These are phyloP conservation scores for Spheniscus mendiculus DNA, from an alignment of 2,113 vertebrate species.

Conservation along the genomic window DNA sequence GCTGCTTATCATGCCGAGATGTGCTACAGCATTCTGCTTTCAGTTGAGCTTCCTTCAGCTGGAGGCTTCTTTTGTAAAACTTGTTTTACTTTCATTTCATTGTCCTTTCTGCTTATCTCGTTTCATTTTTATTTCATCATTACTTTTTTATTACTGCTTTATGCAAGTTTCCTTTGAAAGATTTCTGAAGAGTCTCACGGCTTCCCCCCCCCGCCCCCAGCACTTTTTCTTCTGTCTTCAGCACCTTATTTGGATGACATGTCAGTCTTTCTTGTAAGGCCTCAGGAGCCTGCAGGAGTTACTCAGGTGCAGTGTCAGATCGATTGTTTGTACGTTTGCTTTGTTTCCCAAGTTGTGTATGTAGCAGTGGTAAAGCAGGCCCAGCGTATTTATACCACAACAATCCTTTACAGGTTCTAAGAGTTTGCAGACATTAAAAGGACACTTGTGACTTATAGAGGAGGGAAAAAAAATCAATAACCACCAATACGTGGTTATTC, in stretches of 20 bases:
- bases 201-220: background rate
- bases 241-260: background rate
- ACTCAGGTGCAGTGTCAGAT: fast-evolving
- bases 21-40: background rate
- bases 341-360: background rate
- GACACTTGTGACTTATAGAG: background rate
- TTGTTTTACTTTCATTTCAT: slow-evolving; percentile 4
- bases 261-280: background rate
- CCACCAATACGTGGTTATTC: background rate
- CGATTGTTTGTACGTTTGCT: background rate
- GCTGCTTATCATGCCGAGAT: background rate
- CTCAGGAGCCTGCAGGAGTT: background rate
- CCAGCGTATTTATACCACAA: background rate
- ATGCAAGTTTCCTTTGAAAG: background rate
- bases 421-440: background rate
- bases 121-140: background rate
- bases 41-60: background rate
- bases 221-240: background rate
- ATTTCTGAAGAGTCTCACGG: background rate
- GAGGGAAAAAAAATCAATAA: background rate
- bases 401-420: background rate
- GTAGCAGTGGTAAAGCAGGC: background rate
- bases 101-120: background rate
- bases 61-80: background rate
- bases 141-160: background rate